A percentile compares a stretch with the other conserved stretches of the same genome.
Conservation (phyloP, 2,113 vertebrate genomes). For the Mionectes macconnelli region DNA sequence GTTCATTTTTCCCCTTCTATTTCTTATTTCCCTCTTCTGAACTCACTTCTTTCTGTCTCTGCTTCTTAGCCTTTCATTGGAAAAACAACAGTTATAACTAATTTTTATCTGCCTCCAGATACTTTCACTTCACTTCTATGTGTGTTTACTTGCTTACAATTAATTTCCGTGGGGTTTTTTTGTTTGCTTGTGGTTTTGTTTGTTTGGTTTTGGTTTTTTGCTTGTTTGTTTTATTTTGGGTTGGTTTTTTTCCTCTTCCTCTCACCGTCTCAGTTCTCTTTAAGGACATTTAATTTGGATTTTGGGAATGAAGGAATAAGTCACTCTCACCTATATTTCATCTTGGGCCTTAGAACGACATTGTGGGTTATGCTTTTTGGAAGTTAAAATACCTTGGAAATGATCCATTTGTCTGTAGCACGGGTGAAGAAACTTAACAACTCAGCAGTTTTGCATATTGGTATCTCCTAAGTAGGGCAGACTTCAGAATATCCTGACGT, state of each 20-base stretch:
- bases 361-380: not conserved
- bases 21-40: not conserved
- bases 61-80: not conserved
- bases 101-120: not conserved
- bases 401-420: not conserved
- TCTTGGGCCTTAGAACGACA: too few relatives aligned
- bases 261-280: too few relatives aligned
- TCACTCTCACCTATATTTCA: too few relatives aligned
- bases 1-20: not conserved
- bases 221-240: too few relatives aligned
- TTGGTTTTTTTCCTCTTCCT: too few relatives aligned
- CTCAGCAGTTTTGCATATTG: not conserved
- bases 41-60: not conserved
- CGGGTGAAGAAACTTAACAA: not conserved
- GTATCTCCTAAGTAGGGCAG: not conserved
- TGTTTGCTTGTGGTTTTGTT: too few relatives aligned
- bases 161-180: too few relatives aligned
- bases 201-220: too few relatives aligned
- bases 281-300: too few relatives aligned
- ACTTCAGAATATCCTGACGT: not conserved
- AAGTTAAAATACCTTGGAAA: not conserved
- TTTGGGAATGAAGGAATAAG: too few relatives aligned
- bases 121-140: not conserved
- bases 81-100: not conserved
- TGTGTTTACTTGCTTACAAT: too few relatives aligned